phyloP scores from a whole-genome alignment of 35 echinoderm and acorn worm species.

The Ophioderma brevispina region DNA sequence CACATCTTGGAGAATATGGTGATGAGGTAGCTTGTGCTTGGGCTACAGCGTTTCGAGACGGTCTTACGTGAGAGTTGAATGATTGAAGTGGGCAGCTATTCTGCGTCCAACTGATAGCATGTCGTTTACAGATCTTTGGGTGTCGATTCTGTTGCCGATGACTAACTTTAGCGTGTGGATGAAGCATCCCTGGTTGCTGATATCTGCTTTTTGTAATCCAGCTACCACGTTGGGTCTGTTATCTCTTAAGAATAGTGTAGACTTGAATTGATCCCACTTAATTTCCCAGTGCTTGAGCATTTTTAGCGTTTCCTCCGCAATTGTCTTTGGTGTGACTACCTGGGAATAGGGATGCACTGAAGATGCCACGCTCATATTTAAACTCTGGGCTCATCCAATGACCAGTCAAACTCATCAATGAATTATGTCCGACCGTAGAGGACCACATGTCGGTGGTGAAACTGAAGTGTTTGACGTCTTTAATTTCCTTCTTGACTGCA shows the following conservation, averaged over 20 bases:
- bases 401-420: not conserved
- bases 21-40: not conserved
- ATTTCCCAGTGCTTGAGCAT: slow-evolving; percentile 15
- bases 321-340: not conserved
- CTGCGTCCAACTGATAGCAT: not conserved
- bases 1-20: slow-evolving; percentile 13
- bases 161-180: not conserved
- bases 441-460: slow-evolving; percentile 6
- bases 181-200: not conserved
- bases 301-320: not conserved
- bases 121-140: slow-evolving; percentile 19
- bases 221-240: slow-evolving; percentile 6
- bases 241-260: not conserved
- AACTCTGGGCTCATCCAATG: slow-evolving; percentile 1
- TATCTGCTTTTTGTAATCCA: not conserved
- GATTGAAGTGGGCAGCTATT: not conserved
- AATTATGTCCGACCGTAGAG: not conserved
- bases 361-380: not conserved
- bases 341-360: not conserved
- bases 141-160: not conserved
- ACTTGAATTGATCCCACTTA: not conserved
- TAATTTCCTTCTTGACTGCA: not conserved
- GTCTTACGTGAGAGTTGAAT: not conserved
- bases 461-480: not conserved
- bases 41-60: not conserved